phyloP scores from a whole-genome alignment of 2,888 invertebrate species.

The Halictus quadricinctus region DNA sequence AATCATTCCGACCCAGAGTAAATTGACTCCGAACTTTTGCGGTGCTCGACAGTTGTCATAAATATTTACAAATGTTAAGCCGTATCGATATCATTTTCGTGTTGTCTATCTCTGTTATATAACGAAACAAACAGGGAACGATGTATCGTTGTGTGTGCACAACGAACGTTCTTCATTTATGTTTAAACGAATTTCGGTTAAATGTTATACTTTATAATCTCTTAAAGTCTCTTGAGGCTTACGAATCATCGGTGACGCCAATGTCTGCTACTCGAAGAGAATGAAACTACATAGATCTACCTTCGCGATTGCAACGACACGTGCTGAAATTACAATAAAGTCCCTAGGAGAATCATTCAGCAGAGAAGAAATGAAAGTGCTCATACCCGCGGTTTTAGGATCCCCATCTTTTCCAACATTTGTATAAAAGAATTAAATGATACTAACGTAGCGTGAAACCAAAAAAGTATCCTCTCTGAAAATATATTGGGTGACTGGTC shows the following conservation, averaged over 20 bases:
- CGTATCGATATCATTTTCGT: conserved; percentile 26
- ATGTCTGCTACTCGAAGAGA: background rate
- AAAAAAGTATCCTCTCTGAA: too few relatives aligned
- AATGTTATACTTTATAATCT: background rate
- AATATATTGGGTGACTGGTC: too few relatives aligned
- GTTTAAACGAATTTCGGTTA: background rate
- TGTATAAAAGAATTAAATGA: too few relatives aligned
- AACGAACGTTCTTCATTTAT: conserved; percentile 4
- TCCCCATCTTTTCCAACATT: too few relatives aligned
- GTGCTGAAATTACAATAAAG: background rate
- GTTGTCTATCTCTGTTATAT: conserved; percentile 11
- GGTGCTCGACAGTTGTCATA: conserved; percentile 16
- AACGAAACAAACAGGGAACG: background rate
- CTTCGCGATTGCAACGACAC: background rate
- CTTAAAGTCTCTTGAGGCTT: background rate
- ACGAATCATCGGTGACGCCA: background rate
- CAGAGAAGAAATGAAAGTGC: background rate
- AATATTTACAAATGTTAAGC: conserved; percentile 38
- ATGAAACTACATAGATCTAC: background rate
- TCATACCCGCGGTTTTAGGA: too few relatives aligned
- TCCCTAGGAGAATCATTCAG: background rate
- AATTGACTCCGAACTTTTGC: background rate
- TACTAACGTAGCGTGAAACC: too few relatives aligned
- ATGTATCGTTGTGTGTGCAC: background rate
- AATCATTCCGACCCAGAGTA: background rate